Evolutionary conservation across 2,888 invertebrate genomes (phyloP).

Genomic region (Neoscelio sp.): DNA sequence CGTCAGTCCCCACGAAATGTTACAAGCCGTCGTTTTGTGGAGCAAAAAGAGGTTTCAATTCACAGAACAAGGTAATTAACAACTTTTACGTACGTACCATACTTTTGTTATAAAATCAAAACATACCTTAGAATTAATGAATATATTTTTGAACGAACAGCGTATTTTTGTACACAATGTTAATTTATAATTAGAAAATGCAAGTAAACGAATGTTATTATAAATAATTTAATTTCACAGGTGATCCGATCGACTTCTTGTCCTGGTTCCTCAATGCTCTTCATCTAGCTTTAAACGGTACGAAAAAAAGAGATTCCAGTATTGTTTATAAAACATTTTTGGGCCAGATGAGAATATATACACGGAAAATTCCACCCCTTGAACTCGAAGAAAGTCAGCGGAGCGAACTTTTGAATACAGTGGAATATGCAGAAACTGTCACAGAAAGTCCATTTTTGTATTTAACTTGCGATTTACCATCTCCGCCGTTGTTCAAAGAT

Average conservation of each 20-base stretch:
- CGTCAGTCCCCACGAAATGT: slow-evolving; percentile 99
- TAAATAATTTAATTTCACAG: slow-evolving; percentile 84
- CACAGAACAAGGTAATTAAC: slow-evolving; percentile 99
- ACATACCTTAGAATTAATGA: too few species aligned
- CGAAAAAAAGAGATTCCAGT: slow-evolving; percentile 93
- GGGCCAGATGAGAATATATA: slow-evolving; percentile 95
- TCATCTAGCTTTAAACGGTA: slow-evolving; percentile 97
- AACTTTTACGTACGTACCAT: too few species aligned
- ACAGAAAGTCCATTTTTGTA: slow-evolving; percentile 98
- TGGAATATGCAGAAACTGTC: slow-evolving; percentile 94
- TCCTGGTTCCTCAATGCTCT: slow-evolving; percentile 99
- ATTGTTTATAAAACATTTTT: slow-evolving; percentile 98
- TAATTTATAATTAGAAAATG: too few species aligned
- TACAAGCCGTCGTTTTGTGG: slow-evolving; percentile 98
- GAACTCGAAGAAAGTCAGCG: slow-evolving; percentile 96
- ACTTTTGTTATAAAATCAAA: too few species aligned
- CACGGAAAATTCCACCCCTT: slow-evolving; percentile 96
- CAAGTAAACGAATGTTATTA: too few species aligned
- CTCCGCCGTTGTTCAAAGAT: slow-evolving; percentile 98
- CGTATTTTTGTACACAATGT: too few species aligned
- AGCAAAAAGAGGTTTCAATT: slow-evolving; percentile 99
- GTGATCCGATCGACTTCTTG: slow-evolving; percentile 98
- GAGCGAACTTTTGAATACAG: slow-evolving; percentile 89
- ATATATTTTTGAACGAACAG: too few species aligned
- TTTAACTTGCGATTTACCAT: slow-evolving; percentile 98